Evolutionary conservation across 2,113 vertebrate genomes (phyloP).

Genomic region (Falco punctatus): DNA sequence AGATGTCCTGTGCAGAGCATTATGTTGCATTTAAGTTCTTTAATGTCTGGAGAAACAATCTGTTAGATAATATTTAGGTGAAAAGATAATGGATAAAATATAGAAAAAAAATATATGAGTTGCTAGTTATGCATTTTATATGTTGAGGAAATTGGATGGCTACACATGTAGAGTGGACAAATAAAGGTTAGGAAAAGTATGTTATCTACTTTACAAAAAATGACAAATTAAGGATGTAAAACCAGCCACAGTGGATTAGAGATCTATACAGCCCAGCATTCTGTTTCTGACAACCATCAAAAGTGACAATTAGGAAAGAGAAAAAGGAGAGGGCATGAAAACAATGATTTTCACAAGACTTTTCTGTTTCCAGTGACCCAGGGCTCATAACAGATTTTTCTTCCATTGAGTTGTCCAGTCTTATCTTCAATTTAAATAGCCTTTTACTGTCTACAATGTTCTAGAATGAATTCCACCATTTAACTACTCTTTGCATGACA

Average conservation of each 20-base stretch:
- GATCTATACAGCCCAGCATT: not conserved
- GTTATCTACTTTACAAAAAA: not conserved
- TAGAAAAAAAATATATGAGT: not conserved
- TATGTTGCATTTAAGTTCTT: not conserved
- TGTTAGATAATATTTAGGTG: not conserved
- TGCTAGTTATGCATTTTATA: not conserved
- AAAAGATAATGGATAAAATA: not conserved
- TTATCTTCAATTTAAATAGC: not conserved
- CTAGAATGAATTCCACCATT: not conserved
- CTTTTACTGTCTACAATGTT: not conserved
- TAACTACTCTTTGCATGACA: not conserved
- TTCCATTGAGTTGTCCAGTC: not conserved
- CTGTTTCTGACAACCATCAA: not conserved
- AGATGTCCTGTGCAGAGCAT: rapidly evolving
- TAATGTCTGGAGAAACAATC: not conserved
- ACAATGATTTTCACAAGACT: not conserved
- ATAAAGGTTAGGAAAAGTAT: not conserved
- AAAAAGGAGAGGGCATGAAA: not conserved
- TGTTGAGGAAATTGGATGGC: not conserved
- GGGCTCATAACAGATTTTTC: not conserved
- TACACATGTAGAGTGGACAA: not conserved
- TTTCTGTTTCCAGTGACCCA: not conserved
- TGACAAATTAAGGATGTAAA: not conserved
- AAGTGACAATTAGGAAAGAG: not conserved
- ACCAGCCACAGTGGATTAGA: not conserved